Percentiles rank a stretch among this genome's conserved stretches.
Evolutionary conservation across 2,113 vertebrate species (phyloP).

Genomic region (Fukomys damarensis): DNA sequence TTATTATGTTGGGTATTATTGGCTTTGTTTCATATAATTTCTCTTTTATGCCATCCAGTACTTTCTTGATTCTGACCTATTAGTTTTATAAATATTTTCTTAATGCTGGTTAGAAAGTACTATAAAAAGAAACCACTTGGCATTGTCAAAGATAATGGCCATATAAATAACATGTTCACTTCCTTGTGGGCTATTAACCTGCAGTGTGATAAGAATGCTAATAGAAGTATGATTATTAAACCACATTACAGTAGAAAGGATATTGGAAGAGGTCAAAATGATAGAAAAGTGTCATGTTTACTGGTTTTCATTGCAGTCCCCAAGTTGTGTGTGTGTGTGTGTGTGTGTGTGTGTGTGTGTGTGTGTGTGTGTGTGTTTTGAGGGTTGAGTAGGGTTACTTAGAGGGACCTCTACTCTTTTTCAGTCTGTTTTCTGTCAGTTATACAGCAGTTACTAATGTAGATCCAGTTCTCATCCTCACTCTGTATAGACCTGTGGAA

Average conservation of each 20-base stretch:
- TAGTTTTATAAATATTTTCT: background rate
- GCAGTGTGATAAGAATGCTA: background rate
- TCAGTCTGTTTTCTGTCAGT: background rate
- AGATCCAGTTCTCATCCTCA: background rate
- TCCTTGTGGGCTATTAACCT: background rate
- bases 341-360: too few relatives aligned
- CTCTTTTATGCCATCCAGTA: background rate
- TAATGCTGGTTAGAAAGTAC: background rate
- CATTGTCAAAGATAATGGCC: background rate
- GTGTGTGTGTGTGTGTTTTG: background rate
- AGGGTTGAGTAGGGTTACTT: background rate
- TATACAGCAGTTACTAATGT: background rate
- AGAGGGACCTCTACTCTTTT: background rate
- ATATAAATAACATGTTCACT: background rate
- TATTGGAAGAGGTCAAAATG: background rate
- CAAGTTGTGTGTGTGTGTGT: background rate
- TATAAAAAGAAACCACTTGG: background rate
- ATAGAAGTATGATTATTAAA: background rate
- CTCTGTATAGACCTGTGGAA: background rate
- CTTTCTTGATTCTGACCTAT: background rate
- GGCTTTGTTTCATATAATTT: background rate
- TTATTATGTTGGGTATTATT: slow-evolving; percentile 24
- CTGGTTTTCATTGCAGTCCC: background rate
- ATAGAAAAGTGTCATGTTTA: background rate
- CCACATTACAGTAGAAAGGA: background rate